phyloP scores from a whole-genome alignment of 2,888 invertebrate species.

The Scaptomyza parva region DNA sequence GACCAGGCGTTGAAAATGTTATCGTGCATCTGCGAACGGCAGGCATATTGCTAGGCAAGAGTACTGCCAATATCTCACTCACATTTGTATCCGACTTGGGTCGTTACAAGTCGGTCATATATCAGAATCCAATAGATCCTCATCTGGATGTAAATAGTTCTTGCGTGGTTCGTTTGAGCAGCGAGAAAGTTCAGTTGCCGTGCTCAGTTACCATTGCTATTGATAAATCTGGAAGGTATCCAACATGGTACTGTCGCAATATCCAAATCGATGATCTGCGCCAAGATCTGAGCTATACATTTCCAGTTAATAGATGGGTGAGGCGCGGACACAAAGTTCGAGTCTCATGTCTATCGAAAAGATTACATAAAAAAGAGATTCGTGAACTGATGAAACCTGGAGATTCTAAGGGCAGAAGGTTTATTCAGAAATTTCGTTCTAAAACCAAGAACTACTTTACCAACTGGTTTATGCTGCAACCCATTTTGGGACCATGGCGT shows the following conservation, averaged over 20 bases:
- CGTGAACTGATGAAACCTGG: not conserved
- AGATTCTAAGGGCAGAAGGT: not conserved
- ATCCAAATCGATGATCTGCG: constrained; percentile 41
- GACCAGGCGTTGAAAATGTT: constrained; percentile 23
- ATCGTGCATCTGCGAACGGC: constrained; percentile 42
- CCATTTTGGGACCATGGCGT: constrained; percentile 43
- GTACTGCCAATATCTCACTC: constrained; percentile 37
- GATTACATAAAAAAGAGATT: not conserved
- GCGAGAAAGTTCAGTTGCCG: constrained; percentile 33
- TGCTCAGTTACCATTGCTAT: constrained; percentile 37
- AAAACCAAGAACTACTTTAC: constrained; percentile 16
- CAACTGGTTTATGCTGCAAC: constrained; percentile 49
- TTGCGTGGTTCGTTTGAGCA: constrained; percentile 34
- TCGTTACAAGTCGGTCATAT: constrained; percentile 32
- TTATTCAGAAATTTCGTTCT: not conserved
- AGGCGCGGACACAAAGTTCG: constrained; percentile 12
- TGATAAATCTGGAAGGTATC: constrained; percentile 40
- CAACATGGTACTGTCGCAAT: constrained; percentile 42
- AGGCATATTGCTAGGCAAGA: constrained; percentile 9
- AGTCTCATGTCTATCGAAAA: constrained; percentile 22
- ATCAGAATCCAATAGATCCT: constrained; percentile 42
- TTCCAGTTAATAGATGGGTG: constrained; percentile 34
- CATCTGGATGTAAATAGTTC: constrained; percentile 25
- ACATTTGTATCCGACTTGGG: constrained; percentile 40
- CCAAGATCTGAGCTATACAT: constrained; percentile 33